Conservation (phyloP, 2,888 invertebrate genomes). For the Abrostola tripartita region DNA sequence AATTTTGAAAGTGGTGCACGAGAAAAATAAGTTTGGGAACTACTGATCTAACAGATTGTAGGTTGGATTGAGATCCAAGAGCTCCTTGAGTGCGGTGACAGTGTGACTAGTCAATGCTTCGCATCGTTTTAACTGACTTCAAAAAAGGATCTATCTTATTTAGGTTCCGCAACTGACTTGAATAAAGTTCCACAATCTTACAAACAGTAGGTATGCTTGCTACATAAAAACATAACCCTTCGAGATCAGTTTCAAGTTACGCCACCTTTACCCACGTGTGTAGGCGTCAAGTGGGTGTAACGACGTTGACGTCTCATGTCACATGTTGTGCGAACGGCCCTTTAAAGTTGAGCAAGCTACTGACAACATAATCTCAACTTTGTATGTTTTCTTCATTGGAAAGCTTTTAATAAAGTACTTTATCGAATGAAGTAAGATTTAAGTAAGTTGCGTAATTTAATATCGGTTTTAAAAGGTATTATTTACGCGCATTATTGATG, state of each 20-base stretch:
- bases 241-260: slow-evolving; percentile 20
- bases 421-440: slow-evolving; percentile 36
- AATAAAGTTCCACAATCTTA: not conserved
- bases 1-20: no score
- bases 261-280: slow-evolving; percentile 24
- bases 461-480: slow-evolving; percentile 9
- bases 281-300: slow-evolving; percentile 62
- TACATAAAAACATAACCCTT: slow-evolving; percentile 17
- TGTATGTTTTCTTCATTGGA: slow-evolving; percentile 26
- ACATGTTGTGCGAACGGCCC: slow-evolving; percentile 45
- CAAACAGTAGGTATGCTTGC: not conserved
- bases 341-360: slow-evolving; percentile 41
- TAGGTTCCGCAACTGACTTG: not conserved
- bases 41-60: no score
- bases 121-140: not conserved
- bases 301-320: slow-evolving; percentile 57
- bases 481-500: slow-evolving; percentile 8
- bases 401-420: slow-evolving; percentile 40
- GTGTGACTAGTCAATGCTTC: no score
- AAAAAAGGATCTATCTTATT: not conserved
- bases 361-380: slow-evolving; percentile 34
- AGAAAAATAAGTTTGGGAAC: no score
- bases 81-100: no score
- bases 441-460: slow-evolving; percentile 27
- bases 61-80: no score